These are phyloP conservation scores for Halichoeres trimaculatus DNA, from an alignment of 2,113 vertebrate species.

Conservation along the genomic window DNA sequence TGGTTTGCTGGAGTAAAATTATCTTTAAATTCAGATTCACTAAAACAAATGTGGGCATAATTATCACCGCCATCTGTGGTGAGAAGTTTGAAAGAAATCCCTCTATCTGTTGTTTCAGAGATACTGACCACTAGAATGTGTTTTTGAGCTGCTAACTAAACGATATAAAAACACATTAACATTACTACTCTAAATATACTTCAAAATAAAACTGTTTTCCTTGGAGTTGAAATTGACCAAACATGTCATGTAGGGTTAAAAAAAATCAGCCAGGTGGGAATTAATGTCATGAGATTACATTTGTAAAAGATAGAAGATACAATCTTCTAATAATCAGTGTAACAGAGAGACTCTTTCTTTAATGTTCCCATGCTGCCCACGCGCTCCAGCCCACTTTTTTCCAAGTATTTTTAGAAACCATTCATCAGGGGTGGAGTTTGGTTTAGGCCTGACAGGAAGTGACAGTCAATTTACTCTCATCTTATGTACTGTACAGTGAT, in stretches of 20 bases:
- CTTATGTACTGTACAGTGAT: constrained; percentile 52
- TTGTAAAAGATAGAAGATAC: background rate
- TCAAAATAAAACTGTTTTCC: no score
- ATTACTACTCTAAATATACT: background rate
- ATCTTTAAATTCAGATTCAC: constrained; percentile 4
- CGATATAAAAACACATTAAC: background rate
- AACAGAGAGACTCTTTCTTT: background rate
- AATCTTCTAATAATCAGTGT: background rate
- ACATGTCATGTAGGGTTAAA: background rate
- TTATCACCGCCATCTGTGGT: background rate
- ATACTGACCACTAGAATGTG: background rate
- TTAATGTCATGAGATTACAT: background rate
- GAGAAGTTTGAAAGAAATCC: constrained; percentile 19
- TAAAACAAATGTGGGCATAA: background rate
- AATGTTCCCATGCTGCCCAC: background rate
- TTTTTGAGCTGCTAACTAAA: background rate
- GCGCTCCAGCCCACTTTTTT: background rate
- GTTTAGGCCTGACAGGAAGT: background rate
- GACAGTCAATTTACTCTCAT: constrained; percentile 16
- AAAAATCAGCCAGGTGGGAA: background rate
- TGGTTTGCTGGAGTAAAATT: background rate
- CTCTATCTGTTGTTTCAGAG: background rate
- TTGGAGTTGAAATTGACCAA: background rate
- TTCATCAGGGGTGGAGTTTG: background rate
- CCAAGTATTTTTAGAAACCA: background rate